These are phyloP conservation scores for Danio aesculapii DNA, from an alignment of 2,797 vertebrate genomes.

Conservation along the genomic window DNA sequence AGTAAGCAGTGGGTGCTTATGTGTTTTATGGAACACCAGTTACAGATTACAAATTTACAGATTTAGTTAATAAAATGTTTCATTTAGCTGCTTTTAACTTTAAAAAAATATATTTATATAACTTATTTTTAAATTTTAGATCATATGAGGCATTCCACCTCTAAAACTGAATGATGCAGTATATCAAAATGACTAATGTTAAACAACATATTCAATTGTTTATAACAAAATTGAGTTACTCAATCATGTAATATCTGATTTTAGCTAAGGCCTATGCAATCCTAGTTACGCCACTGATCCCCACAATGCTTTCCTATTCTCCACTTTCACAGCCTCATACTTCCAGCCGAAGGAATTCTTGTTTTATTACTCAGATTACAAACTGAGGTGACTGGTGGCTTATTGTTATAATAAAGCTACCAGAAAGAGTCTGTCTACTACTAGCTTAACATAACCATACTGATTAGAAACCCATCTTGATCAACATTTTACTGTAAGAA, in stretches of 20 bases:
- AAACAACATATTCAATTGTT: too few relatives aligned
- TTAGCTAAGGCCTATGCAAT: not conserved
- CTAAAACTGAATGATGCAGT: not conserved
- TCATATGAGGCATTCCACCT: not conserved
- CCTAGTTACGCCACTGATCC: slow-evolving; percentile 1
- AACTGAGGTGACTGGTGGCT: not conserved
- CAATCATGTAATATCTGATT: not conserved
- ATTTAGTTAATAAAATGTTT: not conserved
- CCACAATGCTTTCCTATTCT: not conserved
- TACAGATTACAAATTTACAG: too few relatives aligned
- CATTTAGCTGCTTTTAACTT: not conserved
- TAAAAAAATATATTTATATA: too few relatives aligned
- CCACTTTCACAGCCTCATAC: slow-evolving; percentile 1
- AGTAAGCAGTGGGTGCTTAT: too few relatives aligned
- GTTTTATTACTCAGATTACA: not conserved
- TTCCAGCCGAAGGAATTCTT: not conserved
- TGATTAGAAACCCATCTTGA: not conserved
- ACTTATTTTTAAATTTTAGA: not conserved
- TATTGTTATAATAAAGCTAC: not conserved
- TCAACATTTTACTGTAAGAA: not conserved
- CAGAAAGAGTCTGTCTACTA: not conserved
- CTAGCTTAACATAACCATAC: not conserved
- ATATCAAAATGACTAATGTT: not conserved
- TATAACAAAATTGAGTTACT: too few relatives aligned
- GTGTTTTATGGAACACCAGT: too few relatives aligned